Percentiles rank a stretch among this genome's conserved stretches.
Conservation (phyloP, 2,797 vertebrate genomes). For the Gymnoscopelus braueri region DNA sequence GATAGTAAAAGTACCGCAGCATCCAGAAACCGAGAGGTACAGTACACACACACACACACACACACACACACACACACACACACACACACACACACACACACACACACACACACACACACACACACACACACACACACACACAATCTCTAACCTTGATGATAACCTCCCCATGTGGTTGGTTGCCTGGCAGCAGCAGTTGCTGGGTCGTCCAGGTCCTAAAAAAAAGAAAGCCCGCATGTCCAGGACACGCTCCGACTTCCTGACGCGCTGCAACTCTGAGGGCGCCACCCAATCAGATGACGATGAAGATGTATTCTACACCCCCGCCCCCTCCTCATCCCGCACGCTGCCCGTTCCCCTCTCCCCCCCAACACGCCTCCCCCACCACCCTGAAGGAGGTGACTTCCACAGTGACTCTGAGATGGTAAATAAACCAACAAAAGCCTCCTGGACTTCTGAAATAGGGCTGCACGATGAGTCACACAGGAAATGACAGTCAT, state of each 20-base stretch:
- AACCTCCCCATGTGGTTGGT: slow-evolving; percentile 40
- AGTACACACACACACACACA: no score
- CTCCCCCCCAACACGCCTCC: slow-evolving; percentile 53
- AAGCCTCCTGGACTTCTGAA: neutral
- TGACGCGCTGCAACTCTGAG: slow-evolving; percentile 95
- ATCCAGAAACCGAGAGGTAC: slow-evolving; percentile 72
- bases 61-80: neutral
- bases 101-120: no score
- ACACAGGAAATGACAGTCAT: no score
- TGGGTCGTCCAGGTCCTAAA: slow-evolving; percentile 89
- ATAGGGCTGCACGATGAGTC: neutral
- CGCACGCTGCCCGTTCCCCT: slow-evolving; percentile 86
- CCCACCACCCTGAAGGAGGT: slow-evolving; percentile 67
- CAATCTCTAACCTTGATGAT: neutral
- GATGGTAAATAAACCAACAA: slow-evolving; percentile 89
- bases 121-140: neutral
- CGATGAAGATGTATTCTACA: slow-evolving; percentile 86
- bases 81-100: neutral
- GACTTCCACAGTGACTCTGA: slow-evolving; percentile 96
- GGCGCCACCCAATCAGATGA: slow-evolving; percentile 94
- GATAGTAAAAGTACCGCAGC: slow-evolving; percentile 48
- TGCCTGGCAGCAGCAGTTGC: slow-evolving; percentile 86
- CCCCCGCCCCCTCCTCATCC: slow-evolving; percentile 87
- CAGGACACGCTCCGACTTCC: slow-evolving; percentile 97
- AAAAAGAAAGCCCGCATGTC: slow-evolving; percentile 99